Evolutionary conservation across 2,797 vertebrate genomes (phyloP).

Genomic region (Alfaro cultratus): DNA sequence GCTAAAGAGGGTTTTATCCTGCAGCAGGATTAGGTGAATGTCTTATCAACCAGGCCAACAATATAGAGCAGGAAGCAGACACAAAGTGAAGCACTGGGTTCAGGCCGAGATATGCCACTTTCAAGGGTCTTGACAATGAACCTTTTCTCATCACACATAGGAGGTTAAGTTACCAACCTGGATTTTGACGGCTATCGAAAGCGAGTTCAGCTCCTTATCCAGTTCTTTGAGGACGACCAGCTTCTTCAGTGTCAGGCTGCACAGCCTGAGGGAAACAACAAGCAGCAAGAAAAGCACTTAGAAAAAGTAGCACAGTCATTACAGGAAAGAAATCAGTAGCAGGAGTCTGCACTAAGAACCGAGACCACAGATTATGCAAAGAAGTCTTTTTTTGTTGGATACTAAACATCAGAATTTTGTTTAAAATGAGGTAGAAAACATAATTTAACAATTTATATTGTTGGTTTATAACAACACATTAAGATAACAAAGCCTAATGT

Average conservation of each 20-base stretch:
- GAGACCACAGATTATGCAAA: background rate
- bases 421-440: background rate
- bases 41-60: slow-evolving; percentile 30
- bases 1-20: slow-evolving; percentile 56
- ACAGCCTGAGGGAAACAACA: slow-evolving; percentile 71
- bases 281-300: slow-evolving; percentile 15
- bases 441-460: background rate
- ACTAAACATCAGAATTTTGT: background rate
- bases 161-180: slow-evolving; percentile 76
- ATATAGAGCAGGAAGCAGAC: slow-evolving; percentile 23
- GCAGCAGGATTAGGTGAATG: slow-evolving; percentile 45
- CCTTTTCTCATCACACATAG: slow-evolving; percentile 13
- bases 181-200: slow-evolving; percentile 87
- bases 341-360: background rate
- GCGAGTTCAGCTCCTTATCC: slow-evolving; percentile 84
- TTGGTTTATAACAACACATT: background rate
- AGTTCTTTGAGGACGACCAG: slow-evolving; percentile 85
- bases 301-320: slow-evolving; percentile 21
- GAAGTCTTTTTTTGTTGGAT: background rate
- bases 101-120: slow-evolving; percentile 14
- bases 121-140: slow-evolving; percentile 21
- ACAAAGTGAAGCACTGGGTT: slow-evolving; percentile 30
- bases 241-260: slow-evolving; percentile 85
- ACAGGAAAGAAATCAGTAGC: background rate
- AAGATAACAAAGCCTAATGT: background rate